A percentile compares a stretch with the other conserved stretches of the same genome.
Conservation (phyloP, 2,797 vertebrate species). For the Prionace glauca region DNA sequence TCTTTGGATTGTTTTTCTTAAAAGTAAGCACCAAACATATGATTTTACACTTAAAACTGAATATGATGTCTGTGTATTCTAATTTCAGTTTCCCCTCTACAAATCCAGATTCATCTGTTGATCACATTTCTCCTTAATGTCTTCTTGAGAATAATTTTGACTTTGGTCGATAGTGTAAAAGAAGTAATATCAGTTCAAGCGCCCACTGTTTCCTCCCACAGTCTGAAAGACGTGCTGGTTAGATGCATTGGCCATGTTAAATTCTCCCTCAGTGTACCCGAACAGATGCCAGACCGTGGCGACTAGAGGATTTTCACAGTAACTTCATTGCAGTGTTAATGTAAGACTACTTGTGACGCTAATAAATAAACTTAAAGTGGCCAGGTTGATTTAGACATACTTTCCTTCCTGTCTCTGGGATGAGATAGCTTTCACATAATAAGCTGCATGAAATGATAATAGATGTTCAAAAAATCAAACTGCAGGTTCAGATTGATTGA, state of each 20-base stretch:
- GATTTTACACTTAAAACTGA: neutral
- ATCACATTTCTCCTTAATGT: neutral
- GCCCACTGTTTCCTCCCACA: neutral
- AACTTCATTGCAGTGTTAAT: too few species aligned
- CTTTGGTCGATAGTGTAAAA: neutral
- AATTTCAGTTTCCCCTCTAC: neutral
- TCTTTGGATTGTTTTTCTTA: neutral
- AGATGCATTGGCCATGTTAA: too few species aligned
- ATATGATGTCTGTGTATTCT: neutral
- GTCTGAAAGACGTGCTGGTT: too few species aligned
- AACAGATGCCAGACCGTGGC: too few species aligned
- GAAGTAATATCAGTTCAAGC: neutral
- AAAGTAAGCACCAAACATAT: neutral
- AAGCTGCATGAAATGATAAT: neutral
- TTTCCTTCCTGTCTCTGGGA: too few species aligned
- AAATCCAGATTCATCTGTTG: neutral
- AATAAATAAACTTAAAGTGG: too few species aligned
- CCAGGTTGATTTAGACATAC: too few species aligned
- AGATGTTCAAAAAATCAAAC: neutral
- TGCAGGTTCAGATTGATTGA: neutral
- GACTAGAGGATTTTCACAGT: too few species aligned
- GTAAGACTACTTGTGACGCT: too few species aligned
- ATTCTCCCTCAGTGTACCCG: too few species aligned
- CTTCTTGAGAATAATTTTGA: neutral
- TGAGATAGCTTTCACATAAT: neutral